Conservation (phyloP, 2,888 invertebrate genomes). For the Polymixis flavicincta region DNA sequence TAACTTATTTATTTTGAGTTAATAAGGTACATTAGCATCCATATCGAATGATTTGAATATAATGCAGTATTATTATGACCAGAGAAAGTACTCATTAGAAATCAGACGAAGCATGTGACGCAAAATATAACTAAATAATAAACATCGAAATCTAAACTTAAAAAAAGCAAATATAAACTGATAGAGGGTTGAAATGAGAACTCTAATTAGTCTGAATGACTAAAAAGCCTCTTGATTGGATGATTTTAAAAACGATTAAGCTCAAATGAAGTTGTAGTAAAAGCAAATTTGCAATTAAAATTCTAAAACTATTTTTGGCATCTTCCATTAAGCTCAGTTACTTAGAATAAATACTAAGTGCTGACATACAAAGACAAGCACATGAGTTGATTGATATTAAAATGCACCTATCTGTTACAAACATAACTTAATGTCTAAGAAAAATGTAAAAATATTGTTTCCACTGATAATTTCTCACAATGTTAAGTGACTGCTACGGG, state of each 20-base stretch:
- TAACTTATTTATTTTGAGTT: background rate
- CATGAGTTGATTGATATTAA: background rate
- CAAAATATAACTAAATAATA: background rate
- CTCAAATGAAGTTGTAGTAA: background rate
- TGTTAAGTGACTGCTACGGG: background rate
- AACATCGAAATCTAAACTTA: background rate
- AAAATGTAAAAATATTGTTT: background rate
- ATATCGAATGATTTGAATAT: background rate
- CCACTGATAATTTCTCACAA: background rate
- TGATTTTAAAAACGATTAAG: background rate
- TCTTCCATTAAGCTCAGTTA: background rate
- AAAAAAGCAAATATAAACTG: background rate
- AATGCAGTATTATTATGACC: background rate
- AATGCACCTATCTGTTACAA: background rate
- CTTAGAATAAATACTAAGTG: background rate
- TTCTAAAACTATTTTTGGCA: background rate
- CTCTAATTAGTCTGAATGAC: background rate
- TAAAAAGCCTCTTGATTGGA: background rate
- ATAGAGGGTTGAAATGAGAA: background rate
- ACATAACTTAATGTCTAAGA: background rate
- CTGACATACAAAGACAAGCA: background rate
- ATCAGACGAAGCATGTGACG: background rate
- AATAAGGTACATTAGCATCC: background rate
- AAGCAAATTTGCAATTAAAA: background rate
- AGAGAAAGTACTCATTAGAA: slow-evolving; percentile 6